These are phyloP conservation scores for Pygocentrus nattereri DNA, from an alignment of 2,797 vertebrate genomes.

Conservation along the genomic window DNA sequence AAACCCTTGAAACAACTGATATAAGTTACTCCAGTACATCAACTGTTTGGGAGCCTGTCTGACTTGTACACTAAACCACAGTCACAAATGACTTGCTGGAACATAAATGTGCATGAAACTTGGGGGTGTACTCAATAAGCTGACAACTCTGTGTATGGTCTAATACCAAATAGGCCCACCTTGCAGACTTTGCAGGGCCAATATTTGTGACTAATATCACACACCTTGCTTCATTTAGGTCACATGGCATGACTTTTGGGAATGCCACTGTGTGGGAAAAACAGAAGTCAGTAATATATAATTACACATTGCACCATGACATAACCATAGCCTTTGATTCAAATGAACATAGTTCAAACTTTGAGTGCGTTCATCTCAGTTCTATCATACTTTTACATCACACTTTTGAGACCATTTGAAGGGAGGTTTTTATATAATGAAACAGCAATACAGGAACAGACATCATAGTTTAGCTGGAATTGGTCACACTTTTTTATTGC, in stretches of 20 bases:
- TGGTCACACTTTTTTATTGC: background rate
- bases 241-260: conserved; percentile 26
- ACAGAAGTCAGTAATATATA: background rate
- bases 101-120: background rate
- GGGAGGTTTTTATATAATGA: background rate
- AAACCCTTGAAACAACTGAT: too few species aligned
- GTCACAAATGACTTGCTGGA: background rate
- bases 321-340: background rate
- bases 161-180: background rate
- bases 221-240: background rate
- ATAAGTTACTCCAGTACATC: too few species aligned
- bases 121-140: background rate
- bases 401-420: background rate
- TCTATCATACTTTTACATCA: background rate
- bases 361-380: background rate
- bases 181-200: conserved; percentile 18
- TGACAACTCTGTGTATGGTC: background rate
- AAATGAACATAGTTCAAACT: background rate
- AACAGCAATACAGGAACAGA: too few species aligned
- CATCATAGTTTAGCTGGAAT: background rate
- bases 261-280: conserved; percentile 4
- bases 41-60: too few species aligned
- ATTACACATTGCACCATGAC: background rate
- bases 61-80: too few species aligned
- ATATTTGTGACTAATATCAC: conserved; percentile 41